phyloP scores from a whole-genome alignment of 2,797 vertebrate genomes.

The Tenualosa ilisha region DNA sequence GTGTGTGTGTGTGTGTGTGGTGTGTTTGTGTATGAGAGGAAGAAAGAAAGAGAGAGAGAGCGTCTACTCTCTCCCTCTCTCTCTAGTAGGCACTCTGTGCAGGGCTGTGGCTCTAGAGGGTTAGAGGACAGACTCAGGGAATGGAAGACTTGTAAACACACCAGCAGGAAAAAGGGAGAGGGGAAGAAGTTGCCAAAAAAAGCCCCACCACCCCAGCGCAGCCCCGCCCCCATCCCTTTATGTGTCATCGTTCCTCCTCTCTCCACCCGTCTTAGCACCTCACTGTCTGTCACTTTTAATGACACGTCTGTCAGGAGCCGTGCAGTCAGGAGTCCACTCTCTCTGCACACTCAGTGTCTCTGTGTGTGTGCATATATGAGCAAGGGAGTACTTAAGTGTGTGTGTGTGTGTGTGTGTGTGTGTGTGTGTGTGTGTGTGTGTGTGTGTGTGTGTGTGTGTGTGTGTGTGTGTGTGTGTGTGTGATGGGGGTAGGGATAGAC shows the following conservation, averaged over 20 bases:
- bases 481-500: background rate
- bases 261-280: background rate
- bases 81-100: background rate
- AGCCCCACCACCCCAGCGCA: background rate
- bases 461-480: too few relatives aligned
- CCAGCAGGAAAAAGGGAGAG: background rate
- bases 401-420: background rate
- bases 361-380: background rate
- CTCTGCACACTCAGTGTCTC: background rate
- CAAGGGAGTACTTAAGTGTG: background rate
- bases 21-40: too few relatives aligned
- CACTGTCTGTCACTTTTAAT: slow-evolving; percentile 19
- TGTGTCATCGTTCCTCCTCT: background rate
- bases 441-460: background rate
- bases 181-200: background rate
- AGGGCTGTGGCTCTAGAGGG: background rate
- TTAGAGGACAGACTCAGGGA: background rate
- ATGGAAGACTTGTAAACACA: background rate
- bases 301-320: background rate
- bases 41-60: background rate
- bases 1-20: too few relatives aligned
- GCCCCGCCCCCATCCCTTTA: background rate
- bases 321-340: background rate
- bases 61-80: background rate
- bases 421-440: background rate